phyloP scores from a whole-genome alignment of 2,888 invertebrate species.

The Sinelater perroti region DNA sequence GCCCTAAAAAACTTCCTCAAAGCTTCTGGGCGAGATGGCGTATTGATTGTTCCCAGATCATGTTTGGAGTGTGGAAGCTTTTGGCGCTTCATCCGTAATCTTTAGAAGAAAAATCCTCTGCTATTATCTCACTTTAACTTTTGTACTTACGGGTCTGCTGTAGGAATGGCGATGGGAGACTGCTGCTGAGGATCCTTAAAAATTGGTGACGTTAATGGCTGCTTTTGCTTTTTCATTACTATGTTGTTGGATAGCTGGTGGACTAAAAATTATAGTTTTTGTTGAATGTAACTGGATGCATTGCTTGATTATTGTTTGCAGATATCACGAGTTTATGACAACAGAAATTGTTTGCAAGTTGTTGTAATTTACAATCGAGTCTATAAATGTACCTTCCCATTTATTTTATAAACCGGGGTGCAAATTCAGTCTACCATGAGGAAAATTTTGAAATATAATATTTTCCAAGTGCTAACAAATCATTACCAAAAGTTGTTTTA shows the following conservation, averaged over 20 bases:
- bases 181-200: too few relatives aligned
- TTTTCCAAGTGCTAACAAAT: conserved; percentile 84
- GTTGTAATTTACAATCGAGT: conserved; percentile 83
- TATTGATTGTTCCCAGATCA: too few relatives aligned
- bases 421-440: conserved; percentile 82
- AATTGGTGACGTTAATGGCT: too few relatives aligned
- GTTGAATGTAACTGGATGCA: conserved; percentile 86
- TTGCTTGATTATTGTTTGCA: conserved; percentile 92
- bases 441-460: conserved; percentile 83
- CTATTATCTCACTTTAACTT: too few relatives aligned
- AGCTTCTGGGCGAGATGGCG: too few relatives aligned
- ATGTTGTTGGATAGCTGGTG: conserved; percentile 86
- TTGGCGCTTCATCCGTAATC: too few relatives aligned
- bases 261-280: conserved; percentile 80
- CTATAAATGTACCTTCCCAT: conserved; percentile 91
- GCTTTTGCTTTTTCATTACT: too few relatives aligned
- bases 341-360: conserved; percentile 91
- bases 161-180: too few relatives aligned
- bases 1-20: too few relatives aligned
- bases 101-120: too few relatives aligned
- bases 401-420: conserved; percentile 88
- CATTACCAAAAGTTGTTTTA: conserved; percentile 87
- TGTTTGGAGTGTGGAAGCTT: too few relatives aligned
- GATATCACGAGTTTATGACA: conserved; percentile 87
- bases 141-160: too few relatives aligned